Evolutionary conservation across 2,888 invertebrate species (phyloP), one percentile per base, ranked within the genome.

Genomic region (Cryptocephalus primarius): DNA sequence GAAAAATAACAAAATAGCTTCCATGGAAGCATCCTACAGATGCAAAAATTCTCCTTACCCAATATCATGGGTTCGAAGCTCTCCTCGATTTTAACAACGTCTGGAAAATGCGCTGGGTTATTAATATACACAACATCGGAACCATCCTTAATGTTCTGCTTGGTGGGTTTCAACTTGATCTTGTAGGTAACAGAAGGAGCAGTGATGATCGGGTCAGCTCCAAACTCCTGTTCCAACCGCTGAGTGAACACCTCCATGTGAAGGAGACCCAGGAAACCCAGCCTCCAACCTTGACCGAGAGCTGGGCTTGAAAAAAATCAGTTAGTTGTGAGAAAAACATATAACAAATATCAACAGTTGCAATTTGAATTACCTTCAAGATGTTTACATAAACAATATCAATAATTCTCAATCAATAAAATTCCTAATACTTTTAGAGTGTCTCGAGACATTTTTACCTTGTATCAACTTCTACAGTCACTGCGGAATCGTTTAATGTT

Each of bases 401-500:
- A n/a, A n/a, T n/a, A n/a, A n/a, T n/a, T n/a, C n/a, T n/a, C n/a
- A n/a, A n/a, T n/a, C n/a, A n/a, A n/a, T 22, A 22, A 2, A 22
- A 4, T 4, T 22, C 22, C 2, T 22, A 22, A 4, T 22, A 22
- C 6, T 6, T 4, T 22, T 22, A 2, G 6, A 22, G 6, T 22
- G 2, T 22, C 22, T 22, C 22, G 3, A 22, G 22, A 22, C 22
- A 43, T 31, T 13, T 10, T 34, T 71, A 88, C 90, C 89, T 91
- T 6, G 85, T 81, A 71, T 95, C 95, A 11, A 81, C 67, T 36
- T 74, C 75, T 4, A 92, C 75, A n/a, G 82, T 77, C 4, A 97
- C 95, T 48, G 90, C 93, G 8, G 90, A 86, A 71, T 99, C 97
- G 70, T 95, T 99, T 38, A 99, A 74, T n/a, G 83, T 78, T 40